phyloP scores from a whole-genome alignment of 2,113 vertebrate species.

The Nerophis lumbriciformis region DNA sequence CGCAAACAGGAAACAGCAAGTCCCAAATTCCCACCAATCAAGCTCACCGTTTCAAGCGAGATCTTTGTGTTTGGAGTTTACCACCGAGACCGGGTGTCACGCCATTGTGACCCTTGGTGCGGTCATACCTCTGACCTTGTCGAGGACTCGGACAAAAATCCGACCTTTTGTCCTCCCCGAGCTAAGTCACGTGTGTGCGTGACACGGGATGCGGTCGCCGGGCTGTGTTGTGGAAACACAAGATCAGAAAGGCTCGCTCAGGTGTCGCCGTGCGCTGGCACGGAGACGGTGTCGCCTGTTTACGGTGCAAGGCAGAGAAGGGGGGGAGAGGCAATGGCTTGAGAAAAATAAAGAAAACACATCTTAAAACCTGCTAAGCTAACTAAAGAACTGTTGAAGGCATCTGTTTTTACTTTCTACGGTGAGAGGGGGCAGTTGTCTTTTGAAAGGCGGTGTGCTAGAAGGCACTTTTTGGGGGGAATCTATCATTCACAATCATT shows the following conservation, averaged over 20 bases:
- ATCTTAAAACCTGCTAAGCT: too few species aligned
- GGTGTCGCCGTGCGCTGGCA: constrained; percentile 4
- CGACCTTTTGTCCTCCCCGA: constrained; percentile 1
- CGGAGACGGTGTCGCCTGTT: too few species aligned
- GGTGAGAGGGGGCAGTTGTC: too few species aligned
- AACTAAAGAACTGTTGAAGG: too few species aligned
- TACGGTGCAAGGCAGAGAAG: too few species aligned
- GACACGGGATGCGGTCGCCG: constrained; percentile 6
- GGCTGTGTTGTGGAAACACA: constrained; percentile 50
- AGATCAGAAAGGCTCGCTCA: constrained; percentile 26
- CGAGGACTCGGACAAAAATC: constrained; percentile 26
- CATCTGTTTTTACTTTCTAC: too few species aligned
- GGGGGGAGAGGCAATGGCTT: too few species aligned
- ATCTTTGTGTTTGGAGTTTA: constrained; percentile 40
- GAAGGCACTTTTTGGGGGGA: too few species aligned
- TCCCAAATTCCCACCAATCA: constrained; percentile 27
- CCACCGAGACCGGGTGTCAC: constrained; percentile 37
- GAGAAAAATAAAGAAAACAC: too few species aligned
- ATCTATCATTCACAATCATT: too few species aligned
- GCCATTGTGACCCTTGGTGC: constrained; percentile 31
- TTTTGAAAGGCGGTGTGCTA: too few species aligned
- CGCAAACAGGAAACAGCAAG: constrained; percentile 29
- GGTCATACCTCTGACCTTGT: constrained; percentile 37
- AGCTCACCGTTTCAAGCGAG: constrained; percentile 16
- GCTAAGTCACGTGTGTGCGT: neutral